These are phyloP conservation scores for Australoheros facetus DNA, from an alignment of 2,797 vertebrate genomes.

Conservation along the genomic window DNA sequence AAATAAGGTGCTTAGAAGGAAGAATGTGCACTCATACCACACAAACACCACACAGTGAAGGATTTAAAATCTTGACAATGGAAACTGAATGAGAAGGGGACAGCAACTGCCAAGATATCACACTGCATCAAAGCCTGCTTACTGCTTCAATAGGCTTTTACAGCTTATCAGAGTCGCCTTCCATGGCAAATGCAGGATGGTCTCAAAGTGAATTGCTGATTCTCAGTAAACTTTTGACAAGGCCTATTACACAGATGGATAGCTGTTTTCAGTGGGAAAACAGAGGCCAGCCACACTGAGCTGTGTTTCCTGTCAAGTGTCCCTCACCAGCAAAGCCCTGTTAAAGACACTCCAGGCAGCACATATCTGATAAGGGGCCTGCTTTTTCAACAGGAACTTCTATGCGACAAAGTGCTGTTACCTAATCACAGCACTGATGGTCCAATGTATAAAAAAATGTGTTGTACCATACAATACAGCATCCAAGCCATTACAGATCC, in stretches of 20 bases:
- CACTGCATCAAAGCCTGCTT: slow-evolving; percentile 45
- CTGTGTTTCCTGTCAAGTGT: slow-evolving; percentile 37
- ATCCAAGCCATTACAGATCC: slow-evolving; percentile 19
- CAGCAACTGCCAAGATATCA: slow-evolving; percentile 52
- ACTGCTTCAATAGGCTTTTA: slow-evolving; percentile 45
- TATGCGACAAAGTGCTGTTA: slow-evolving; percentile 21
- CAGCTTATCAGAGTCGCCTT: slow-evolving; percentile 60
- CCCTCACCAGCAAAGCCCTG: slow-evolving; percentile 25
- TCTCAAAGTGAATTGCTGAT: slow-evolving; percentile 67
- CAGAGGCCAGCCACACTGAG: slow-evolving; percentile 28
- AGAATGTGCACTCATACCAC: slow-evolving; percentile 21
- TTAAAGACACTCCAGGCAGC: slow-evolving; percentile 40
- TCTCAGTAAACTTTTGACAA: slow-evolving; percentile 74
- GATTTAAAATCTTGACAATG: slow-evolving; percentile 28
- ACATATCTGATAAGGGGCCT: slow-evolving; percentile 43
- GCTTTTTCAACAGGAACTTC: slow-evolving; percentile 20
- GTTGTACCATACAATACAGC: slow-evolving; percentile 6
- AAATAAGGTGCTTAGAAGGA: slow-evolving; percentile 5
- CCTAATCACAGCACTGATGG: slow-evolving; percentile 35
- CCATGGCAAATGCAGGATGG: slow-evolving; percentile 37
- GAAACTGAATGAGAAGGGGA: slow-evolving; percentile 36
- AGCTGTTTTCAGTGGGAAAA: slow-evolving; percentile 55
- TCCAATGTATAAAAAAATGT: slow-evolving; percentile 21
- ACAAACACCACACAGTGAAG: slow-evolving; percentile 11
- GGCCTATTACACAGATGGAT: slow-evolving; percentile 73